Conservation (phyloP, 2,113 vertebrate genomes). For the Crotophaga sulcirostris region DNA sequence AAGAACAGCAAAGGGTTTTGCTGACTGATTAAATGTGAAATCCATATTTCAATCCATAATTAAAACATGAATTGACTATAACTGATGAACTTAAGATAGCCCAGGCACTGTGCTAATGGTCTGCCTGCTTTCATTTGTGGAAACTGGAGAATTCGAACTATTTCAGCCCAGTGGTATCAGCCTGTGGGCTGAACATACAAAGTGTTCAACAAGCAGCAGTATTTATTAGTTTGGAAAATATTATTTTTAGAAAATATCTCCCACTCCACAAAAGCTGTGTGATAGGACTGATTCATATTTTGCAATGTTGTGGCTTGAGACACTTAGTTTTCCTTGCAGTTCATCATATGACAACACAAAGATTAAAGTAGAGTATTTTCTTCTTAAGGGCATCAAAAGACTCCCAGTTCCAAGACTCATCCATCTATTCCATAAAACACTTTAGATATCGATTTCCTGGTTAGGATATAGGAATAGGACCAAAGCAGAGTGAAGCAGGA, state of each 20-base stretch:
- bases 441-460: not conserved
- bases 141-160: not conserved
- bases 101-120: not conserved
- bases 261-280: not conserved
- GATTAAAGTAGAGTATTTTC: not conserved
- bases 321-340: not conserved
- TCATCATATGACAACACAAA: not conserved
- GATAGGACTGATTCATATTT: not conserved
- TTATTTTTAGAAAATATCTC: too few relatives aligned
- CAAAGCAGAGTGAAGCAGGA: not conserved
- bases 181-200: accelerated
- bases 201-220: not conserved
- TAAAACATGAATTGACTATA: not conserved
- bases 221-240: too few relatives aligned
- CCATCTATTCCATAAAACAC: not conserved
- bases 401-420: not conserved
- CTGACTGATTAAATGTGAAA: slow-evolving; percentile 1
- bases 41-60: not conserved
- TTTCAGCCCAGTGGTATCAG: not conserved
- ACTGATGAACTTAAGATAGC: not conserved
- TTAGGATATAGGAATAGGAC: not conserved
- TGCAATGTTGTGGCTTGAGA: not conserved
- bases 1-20: not conserved
- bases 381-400: not conserved
- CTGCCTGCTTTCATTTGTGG: not conserved